Evolutionary conservation across 1,140 invertebrate genomes (phyloP), one percentile per base, ranked within the genome.

Genomic region (Probaryconus sp.): DNA sequence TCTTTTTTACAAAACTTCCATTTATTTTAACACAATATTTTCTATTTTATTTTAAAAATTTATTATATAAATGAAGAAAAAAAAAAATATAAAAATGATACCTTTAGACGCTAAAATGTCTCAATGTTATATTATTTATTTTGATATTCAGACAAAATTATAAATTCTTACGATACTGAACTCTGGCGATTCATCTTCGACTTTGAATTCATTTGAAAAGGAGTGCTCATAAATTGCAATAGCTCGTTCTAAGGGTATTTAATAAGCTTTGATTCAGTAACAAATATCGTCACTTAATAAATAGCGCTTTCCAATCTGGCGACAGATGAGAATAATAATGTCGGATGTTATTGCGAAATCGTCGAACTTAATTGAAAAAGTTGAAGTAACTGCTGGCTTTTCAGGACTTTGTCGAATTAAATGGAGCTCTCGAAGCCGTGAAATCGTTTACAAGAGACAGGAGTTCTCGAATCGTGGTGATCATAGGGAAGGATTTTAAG

Each of bases 401-500:
- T 56, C 73, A 89, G 69, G 80, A 90, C 38, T 92, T 90, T 70
- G 80, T 91, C 0, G 79, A 85, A 68, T 77, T 86, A 51, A 56
- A 78, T 5, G 82, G 82, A 30, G 85, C 84, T 2, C 69, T 83
- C 20, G 70, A 85, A 21, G 84, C 86, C 18, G 64, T 92, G 16
- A 69, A 81, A 24, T 74, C 83, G 18, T 91, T 92, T 78, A 87
- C 82, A 17, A 53, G 68, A 11, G 74, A 84, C 68, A 81, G 79
- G 17, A 80, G 87, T 30, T 82, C 78, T 20, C 61, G 73, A 37
- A 67, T 89, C 6, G 70, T 88, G 1, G 64, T 91, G 9, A 73
- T 91, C 7, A 85, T 91, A 11, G 91, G 91, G 35, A 85, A 91
- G 79, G 80, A 87, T 55, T 79, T 88, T 43, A 78, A 68, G 28